Percentiles rank a stretch among this genome's conserved stretches.
These are phyloP conservation scores for Petrosia ficiformis DNA, from an alignment of 37 sponge, comb jelly and placozoan species.

Conservation along the genomic window DNA sequence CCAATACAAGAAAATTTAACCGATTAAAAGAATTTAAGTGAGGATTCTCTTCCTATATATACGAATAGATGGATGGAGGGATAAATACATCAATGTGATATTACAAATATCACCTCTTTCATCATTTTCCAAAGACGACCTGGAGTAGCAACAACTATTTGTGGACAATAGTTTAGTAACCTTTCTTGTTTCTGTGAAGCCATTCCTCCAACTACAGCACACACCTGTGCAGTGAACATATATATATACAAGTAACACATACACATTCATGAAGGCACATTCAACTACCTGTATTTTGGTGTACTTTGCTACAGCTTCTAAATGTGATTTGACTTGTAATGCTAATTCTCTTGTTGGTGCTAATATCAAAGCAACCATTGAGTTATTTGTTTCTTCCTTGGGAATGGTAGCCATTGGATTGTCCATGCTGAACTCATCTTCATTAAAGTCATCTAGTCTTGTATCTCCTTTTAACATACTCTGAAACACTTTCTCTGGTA, in stretches of 20 bases:
- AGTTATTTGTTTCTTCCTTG: background rate
- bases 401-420: background rate
- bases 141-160: constrained; percentile 93
- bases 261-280: background rate
- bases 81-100: background rate
- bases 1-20: constrained; percentile 81
- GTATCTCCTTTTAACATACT: constrained; percentile 26
- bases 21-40: constrained; percentile 35
- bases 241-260: background rate
- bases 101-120: constrained; percentile 52
- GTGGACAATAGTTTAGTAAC: constrained; percentile 67
- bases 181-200: constrained; percentile 88
- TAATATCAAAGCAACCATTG: constrained; percentile 73
- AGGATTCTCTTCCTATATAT: constrained; percentile 55
- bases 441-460: background rate
- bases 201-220: constrained; percentile 94
- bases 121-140: constrained; percentile 92
- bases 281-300: constrained; percentile 73
- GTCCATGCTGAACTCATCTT: background rate
- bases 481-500: constrained; percentile 65
- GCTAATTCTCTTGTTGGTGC: constrained; percentile 94
- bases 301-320: constrained; percentile 67
- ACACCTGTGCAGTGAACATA: constrained; percentile 33
- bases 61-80: background rate
- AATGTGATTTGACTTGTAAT: constrained; percentile 79